Evolutionary conservation across 2,113 vertebrate genomes (phyloP).

Genomic region (Zosterops lateralis): DNA sequence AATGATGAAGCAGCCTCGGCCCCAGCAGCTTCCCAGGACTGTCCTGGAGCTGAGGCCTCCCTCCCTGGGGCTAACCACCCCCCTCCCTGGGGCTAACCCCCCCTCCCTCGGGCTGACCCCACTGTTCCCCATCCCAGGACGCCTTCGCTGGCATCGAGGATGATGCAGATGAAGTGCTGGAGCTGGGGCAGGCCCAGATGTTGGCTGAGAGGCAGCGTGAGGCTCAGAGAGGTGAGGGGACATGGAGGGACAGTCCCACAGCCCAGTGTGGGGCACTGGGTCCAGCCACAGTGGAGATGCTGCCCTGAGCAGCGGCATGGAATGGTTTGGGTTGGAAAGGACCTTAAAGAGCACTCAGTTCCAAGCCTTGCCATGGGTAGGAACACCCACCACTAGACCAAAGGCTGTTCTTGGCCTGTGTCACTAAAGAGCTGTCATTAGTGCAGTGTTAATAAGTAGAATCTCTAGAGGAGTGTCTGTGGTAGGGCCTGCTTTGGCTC

Average conservation of each 20-base stretch:
- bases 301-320: neutral
- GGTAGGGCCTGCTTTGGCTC: neutral
- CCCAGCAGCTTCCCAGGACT: neutral
- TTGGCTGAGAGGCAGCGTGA: constrained; percentile 61
- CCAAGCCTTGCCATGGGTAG: neutral
- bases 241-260: neutral
- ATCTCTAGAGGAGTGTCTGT: neutral
- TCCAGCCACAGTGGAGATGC: accelerated
- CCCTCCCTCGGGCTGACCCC: neutral
- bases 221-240: neutral
- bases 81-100: too few species aligned
- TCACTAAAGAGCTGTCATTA: accelerated
- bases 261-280: accelerated
- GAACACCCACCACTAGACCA: neutral
- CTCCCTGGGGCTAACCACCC: neutral
- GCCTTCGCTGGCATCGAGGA: constrained; percentile 87
- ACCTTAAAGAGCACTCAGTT: neutral
- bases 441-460: accelerated
- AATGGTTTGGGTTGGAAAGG: neutral
- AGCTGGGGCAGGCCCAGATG: constrained; percentile 83
- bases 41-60: neutral
- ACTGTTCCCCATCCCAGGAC: constrained; percentile 60
- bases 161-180: constrained; percentile 79
- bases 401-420: neutral
- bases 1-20: neutral